These are phyloP conservation scores for Oreochromis mossambicus DNA, from an alignment of 2,797 vertebrate genomes.

Conservation along the genomic window DNA sequence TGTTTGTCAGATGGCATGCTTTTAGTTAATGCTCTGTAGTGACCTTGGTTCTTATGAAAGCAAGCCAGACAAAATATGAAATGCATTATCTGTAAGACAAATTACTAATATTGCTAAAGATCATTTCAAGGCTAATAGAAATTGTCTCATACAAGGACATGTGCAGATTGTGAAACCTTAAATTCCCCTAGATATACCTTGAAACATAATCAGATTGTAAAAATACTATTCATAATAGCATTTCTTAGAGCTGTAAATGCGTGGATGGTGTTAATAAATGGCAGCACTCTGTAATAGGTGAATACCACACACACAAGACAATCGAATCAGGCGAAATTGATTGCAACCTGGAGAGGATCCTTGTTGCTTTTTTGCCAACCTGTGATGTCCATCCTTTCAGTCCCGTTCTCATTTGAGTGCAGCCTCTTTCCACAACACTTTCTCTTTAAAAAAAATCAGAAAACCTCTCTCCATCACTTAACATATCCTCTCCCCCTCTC, in stretches of 20 bases:
- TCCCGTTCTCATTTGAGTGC: conserved; percentile 1
- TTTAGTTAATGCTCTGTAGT: not conserved
- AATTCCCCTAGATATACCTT: not conserved
- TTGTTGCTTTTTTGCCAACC: not conserved
- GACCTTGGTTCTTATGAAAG: conserved; percentile 6
- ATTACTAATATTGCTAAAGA: not conserved
- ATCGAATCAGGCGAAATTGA: not conserved
- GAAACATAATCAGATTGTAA: not conserved
- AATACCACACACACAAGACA: not conserved
- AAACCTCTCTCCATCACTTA: conserved; percentile 47
- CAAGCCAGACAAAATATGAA: not conserved
- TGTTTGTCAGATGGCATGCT: conserved; percentile 6
- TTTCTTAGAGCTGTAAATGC: not conserved
- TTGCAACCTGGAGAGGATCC: not conserved
- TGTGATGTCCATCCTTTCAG: not conserved
- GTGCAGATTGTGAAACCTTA: not conserved
- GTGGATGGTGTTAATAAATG: not conserved
- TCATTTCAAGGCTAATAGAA: not conserved
- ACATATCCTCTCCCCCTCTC: conserved; percentile 29
- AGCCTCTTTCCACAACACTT: conserved; percentile 15
- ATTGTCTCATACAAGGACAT: not conserved
- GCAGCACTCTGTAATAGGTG: not conserved
- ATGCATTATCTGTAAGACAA: not conserved
- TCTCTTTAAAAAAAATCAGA: conserved; percentile 26
- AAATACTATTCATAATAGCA: not conserved